Percentiles rank a stretch among this genome's conserved stretches.
These are phyloP conservation scores for Busseola fusca DNA, from an alignment of 2,888 invertebrate species.

Conservation along the genomic window DNA sequence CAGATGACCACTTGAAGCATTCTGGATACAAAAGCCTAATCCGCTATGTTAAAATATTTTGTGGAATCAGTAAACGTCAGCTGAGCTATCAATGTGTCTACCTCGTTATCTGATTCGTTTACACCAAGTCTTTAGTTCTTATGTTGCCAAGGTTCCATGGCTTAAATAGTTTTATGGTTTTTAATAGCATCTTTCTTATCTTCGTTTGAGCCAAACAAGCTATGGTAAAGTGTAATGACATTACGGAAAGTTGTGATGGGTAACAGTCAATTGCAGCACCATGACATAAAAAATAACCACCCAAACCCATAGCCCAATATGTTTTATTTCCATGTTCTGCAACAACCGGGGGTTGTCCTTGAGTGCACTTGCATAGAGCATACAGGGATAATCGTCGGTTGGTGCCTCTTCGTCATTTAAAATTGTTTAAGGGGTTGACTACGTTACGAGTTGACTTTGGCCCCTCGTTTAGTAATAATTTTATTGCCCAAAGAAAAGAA, in stretches of 20 bases:
- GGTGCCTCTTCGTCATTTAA: no score
- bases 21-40: background rate
- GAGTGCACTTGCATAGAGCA: no score
- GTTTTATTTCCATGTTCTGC: no score
- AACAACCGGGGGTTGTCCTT: no score
- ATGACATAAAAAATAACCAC: no score
- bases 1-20: background rate
- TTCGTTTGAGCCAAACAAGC: background rate
- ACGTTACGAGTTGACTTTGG: no score
- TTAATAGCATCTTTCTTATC: slow-evolving; percentile 24
- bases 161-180: slow-evolving; percentile 34
- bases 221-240: background rate
- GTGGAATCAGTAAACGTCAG: slow-evolving; percentile 5
- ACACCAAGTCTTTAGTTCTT: slow-evolving; percentile 27
- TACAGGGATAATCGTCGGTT: no score
- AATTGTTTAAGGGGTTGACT: no score
- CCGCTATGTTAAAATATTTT: slow-evolving; percentile 5
- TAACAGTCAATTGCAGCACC: background rate
- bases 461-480: no score
- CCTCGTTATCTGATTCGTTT: slow-evolving; percentile 32
- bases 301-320: no score
- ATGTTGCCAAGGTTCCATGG: slow-evolving; percentile 32
- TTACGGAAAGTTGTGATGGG: background rate
- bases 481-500: no score
- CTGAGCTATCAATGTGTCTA: slow-evolving; percentile 17